Conservation (phyloP, 2,888 invertebrate species). For the Megamerina dolium region DNA sequence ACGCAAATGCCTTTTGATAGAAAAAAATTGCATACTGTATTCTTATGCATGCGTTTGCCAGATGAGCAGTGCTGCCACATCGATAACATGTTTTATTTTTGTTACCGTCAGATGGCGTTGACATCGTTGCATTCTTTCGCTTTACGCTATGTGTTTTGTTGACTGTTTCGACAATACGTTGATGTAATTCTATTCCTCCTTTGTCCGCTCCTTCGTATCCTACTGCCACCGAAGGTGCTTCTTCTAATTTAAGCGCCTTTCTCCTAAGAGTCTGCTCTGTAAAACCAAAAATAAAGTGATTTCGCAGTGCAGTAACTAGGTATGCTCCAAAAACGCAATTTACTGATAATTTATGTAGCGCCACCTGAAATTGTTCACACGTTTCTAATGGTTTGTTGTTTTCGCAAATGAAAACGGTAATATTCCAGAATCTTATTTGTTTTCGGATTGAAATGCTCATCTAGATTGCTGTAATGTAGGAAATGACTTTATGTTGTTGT, state of each 20-base stretch:
- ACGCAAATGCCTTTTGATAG: constrained; percentile 6
- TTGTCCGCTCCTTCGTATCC: constrained; percentile 17
- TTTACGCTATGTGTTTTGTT: constrained; percentile 2
- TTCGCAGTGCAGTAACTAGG: constrained; percentile 12
- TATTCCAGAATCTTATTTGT: constrained; percentile 17
- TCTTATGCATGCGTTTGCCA: constrained; percentile 9
- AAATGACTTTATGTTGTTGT: constrained; percentile 8
- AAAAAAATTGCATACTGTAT: constrained; percentile 5
- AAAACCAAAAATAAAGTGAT: constrained; percentile 17
- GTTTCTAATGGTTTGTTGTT: constrained; percentile 12
- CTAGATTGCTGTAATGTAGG: constrained; percentile 4
- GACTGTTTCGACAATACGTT: not conserved
- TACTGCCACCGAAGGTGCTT: constrained; percentile 10
- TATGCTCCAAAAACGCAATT: not conserved
- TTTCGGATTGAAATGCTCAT: constrained; percentile 11
- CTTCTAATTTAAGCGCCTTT: constrained; percentile 12
- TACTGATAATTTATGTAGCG: not conserved
- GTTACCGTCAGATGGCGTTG: not conserved
- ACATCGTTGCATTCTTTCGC: constrained; percentile 2
- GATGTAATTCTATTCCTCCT: constrained; percentile 16
- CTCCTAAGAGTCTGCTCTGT: constrained; percentile 13
- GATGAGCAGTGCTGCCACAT: constrained; percentile 9
- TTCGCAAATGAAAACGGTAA: constrained; percentile 16
- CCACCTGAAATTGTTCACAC: constrained; percentile 3
- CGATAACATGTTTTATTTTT: constrained; percentile 3